Evolutionary conservation across 2,113 vertebrate species (phyloP), one percentile per base, ranked within the genome.

Genomic region (Prunella fulvescens): DNA sequence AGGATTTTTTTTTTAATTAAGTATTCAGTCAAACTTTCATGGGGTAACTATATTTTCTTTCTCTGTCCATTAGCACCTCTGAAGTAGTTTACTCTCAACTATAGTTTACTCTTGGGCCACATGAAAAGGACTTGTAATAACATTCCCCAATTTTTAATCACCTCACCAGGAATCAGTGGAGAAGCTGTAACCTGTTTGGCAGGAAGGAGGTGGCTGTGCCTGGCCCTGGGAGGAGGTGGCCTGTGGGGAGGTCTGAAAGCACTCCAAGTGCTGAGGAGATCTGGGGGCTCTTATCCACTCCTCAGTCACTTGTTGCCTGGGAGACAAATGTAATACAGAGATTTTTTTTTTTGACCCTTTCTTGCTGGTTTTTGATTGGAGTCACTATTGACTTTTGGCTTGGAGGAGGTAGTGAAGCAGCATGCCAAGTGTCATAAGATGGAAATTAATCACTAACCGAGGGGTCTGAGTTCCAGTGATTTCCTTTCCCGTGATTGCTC

Each of bases 401-500:
- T 90, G 83, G 61, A 92, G 64, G 42, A 65, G 76, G 40, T 76
- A 56, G 74, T 42, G 90, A 66, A 95, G 93, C 86, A 93, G 67
- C 90, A 78, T 5, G n/a, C 92, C 37, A 65, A 86, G 80, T 94
- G 70, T 92, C 90, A 13, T 64, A 79, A 82, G 72, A 90, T 86
- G 84, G 85, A 97, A 97, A 97, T 97, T 93, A 97, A 97, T 98
- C 93, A 95, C 87, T 92, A 92, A 96, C 87, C 17, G 24, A 97
- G 44, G 70, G 90, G 76, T 95, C 92, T 95, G 96, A 97, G 96
- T 88, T 95, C 91, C 93, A 96, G 7, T 97, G 97, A 97, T 98
- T 98, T 97, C 90, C 93, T 92, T 90, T 96, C 61, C 51, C 1
- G 29, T 95, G 96, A 96, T 96, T 96, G 92, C 87, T 79, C 71